Base-by-base conservation (phyloP, 1,140 invertebrate genomes). In the Ridgeia piscesae region DNA sequence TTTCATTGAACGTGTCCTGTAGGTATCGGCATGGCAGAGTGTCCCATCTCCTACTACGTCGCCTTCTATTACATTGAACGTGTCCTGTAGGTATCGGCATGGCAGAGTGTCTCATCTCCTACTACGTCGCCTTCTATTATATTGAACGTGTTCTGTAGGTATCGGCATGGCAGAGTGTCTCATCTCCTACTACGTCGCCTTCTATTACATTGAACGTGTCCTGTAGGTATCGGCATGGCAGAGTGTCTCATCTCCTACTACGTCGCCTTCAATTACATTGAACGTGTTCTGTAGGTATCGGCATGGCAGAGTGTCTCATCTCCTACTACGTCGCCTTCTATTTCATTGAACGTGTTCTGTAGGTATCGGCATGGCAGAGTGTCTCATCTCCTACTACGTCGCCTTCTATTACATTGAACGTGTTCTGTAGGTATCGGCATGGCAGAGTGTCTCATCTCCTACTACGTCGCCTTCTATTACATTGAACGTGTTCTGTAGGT, bases 1-100 rank as follows among this genome's bases (percentile, higher is more conserved):
- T 96, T 99, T 99, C 96, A 99, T n/a, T n/a, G n/a, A n/a, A n/a
- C n/a, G n/a, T n/a, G n/a, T n/a, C n/a, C 48, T 91, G 21, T 93
- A 96, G 95, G 95, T 93, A 95, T 96, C 35, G 95, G 95, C 0
- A 94, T 95, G 91, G 94, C 95, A 1, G 95, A 95, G 27, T 95
- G 95, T 91, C 96, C 99, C 93, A 99, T 99, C 93, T 98, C 99
- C 6, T 99, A 99, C 96, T 99, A 99, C 96, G 99, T 99, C 91
- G 99, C 99, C 95, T 99, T 99, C 96, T 99, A 99, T 96, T 99
- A 99, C 96, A 99, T n/a, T n/a, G n/a, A n/a, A n/a, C n/a, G n/a
- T n/a, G n/a, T n/a, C n/a, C 48, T 91, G 21, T 93, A 96, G 95
- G 95, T 93, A 95, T 96, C 35, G 95, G 95, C 0, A 94, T 95